Conservation (phyloP, 2,888 invertebrate genomes). For the Drosophila limbata region DNA sequence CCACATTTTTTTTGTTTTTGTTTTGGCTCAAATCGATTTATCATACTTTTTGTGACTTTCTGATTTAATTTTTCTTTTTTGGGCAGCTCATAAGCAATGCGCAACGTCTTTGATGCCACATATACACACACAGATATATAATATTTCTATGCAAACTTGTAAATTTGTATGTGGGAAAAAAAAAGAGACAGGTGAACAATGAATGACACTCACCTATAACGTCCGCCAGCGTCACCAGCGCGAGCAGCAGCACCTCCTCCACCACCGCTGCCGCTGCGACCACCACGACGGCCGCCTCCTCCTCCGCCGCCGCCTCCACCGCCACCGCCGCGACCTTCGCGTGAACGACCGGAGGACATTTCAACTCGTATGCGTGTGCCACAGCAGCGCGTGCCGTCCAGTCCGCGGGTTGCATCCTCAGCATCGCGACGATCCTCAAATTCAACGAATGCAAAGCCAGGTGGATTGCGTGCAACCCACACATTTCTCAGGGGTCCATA, state of each 20-base stretch:
- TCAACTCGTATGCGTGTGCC: constrained; percentile 96
- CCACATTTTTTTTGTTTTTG: constrained; percentile 18
- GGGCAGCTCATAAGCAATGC: constrained; percentile 44
- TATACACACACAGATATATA: constrained; percentile 28
- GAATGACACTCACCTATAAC: constrained; percentile 81
- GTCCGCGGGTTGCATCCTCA: constrained; percentile 92
- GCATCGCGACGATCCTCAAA: constrained; percentile 94
- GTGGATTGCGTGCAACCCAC: constrained; percentile 96
- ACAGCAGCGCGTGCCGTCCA: constrained; percentile 94
- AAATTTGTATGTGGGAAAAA: constrained; percentile 2
- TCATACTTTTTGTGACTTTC: constrained; percentile 39
- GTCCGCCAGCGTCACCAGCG: constrained; percentile 78
- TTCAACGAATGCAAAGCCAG: constrained; percentile 95
- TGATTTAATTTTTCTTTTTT: constrained; percentile 21
- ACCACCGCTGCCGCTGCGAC: constrained; percentile 84
- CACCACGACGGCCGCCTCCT: constrained; percentile 86
- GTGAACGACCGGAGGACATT: constrained; percentile 95
- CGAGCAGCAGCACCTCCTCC: constrained; percentile 78
- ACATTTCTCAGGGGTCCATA: constrained; percentile 94
- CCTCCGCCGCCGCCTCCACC: constrained; percentile 85
- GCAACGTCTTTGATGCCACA: constrained; percentile 34
- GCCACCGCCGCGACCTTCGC: constrained; percentile 89
- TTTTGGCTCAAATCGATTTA: constrained; percentile 69
- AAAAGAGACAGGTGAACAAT: constrained; percentile 18
- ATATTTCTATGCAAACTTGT: not conserved